These are phyloP conservation scores for Siphamia tubifer DNA, from an alignment of 2,113 vertebrate species.

Conservation along the genomic window DNA sequence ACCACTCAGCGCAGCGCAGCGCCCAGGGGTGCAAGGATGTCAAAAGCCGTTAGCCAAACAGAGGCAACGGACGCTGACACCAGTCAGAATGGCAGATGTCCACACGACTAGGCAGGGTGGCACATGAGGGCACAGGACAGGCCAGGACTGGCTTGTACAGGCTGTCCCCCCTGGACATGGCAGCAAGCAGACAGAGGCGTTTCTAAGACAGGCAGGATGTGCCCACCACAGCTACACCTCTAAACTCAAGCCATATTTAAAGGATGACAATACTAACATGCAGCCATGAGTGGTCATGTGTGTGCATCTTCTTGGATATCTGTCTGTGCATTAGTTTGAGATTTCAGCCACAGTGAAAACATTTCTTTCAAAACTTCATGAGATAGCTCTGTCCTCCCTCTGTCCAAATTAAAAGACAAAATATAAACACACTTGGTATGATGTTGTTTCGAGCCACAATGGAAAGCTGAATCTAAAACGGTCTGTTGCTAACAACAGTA, in stretches of 20 bases:
- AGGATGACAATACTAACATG: constrained; percentile 43
- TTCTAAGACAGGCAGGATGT: constrained; percentile 50
- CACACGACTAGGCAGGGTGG: constrained; percentile 73
- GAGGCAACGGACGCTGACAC: constrained; percentile 67
- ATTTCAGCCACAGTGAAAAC: not conserved
- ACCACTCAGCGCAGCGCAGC: constrained; percentile 43
- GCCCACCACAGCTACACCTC: constrained; percentile 22
- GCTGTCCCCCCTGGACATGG: constrained; percentile 67
- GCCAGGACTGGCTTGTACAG: constrained; percentile 44
- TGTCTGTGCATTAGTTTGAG: not conserved
- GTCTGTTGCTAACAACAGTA: too few relatives aligned
- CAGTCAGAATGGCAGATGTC: constrained; percentile 82
- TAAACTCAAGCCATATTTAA: constrained; percentile 44
- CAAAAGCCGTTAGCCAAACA: constrained; percentile 66
- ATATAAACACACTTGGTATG: too few relatives aligned
- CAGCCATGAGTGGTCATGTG: not conserved
- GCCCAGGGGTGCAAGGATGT: constrained; percentile 62
- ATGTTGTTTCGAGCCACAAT: too few relatives aligned
- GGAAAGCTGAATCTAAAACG: too few relatives aligned
- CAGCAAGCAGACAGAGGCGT: constrained; percentile 62
- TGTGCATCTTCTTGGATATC: not conserved
- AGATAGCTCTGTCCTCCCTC: too few relatives aligned
- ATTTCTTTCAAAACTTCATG: not conserved
- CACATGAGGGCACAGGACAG: constrained; percentile 63
- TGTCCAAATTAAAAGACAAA: too few relatives aligned